Conservation (phyloP, 2,888 invertebrate genomes). For the Drosophila mulleri region DNA sequence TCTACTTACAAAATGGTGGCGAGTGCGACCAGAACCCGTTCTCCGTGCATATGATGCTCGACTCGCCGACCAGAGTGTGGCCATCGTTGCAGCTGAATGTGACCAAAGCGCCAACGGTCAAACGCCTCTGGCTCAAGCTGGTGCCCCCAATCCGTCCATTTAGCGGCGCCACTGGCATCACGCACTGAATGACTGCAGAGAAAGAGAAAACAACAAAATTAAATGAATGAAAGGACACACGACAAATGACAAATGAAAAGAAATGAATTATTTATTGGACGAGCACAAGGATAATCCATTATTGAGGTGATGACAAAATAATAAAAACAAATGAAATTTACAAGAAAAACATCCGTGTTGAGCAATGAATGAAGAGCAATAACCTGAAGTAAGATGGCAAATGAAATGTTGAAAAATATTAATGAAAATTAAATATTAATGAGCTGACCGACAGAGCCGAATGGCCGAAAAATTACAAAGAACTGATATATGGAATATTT, state of each 20-base stretch:
- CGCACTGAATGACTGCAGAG: constrained; percentile 91
- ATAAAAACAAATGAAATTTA: constrained; percentile 7
- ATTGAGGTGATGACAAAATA: not conserved
- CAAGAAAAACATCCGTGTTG: not conserved
- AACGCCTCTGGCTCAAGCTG: constrained; percentile 87
- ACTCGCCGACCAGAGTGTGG: constrained; percentile 89
- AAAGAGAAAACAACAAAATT: too few species aligned
- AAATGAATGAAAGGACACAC: not conserved
- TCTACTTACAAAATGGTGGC: constrained; percentile 90
- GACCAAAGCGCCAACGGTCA: constrained; percentile 92
- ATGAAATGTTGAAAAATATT: not conserved
- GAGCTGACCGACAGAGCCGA: not conserved
- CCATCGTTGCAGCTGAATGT: constrained; percentile 91
- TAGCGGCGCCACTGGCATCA: constrained; percentile 90
- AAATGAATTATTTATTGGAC: not conserved
- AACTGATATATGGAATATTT: not conserved
- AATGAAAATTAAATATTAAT: not conserved
- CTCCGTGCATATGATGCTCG: constrained; percentile 94
- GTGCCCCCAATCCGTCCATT: constrained; percentile 88
- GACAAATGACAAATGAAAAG: not conserved
- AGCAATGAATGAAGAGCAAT: not conserved
- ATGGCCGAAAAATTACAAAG: not conserved
- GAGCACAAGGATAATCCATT: not conserved
- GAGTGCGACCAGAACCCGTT: constrained; percentile 95
- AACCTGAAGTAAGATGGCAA: not conserved